phyloP scores from a whole-genome alignment of 1,140 invertebrate genomes.

The Drosophila parvula region DNA sequence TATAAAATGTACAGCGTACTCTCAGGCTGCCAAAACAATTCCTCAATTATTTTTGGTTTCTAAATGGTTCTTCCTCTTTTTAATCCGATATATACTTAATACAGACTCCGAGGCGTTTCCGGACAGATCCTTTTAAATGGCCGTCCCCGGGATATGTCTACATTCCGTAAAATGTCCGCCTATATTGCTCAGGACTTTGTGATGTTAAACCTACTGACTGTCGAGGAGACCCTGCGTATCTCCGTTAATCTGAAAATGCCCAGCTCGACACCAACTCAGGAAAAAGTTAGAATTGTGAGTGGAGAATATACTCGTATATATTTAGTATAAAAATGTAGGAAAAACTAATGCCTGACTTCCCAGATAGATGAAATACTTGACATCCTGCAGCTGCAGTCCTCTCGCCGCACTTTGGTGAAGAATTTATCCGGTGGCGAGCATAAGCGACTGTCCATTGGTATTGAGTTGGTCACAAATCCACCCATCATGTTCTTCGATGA shows the following conservation, averaged over 20 bases:
- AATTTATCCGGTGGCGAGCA: slow-evolving; percentile 92
- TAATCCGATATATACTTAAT: not conserved
- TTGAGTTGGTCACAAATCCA: slow-evolving; percentile 93
- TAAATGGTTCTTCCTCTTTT: no score
- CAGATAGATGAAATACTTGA: slow-evolving; percentile 87
- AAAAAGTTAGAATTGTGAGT: slow-evolving; percentile 68
- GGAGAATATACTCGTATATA: no score
- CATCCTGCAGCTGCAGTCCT: slow-evolving; percentile 86
- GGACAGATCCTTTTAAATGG: slow-evolving; percentile 91
- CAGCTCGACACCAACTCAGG: slow-evolving; percentile 25
- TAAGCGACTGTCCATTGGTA: slow-evolving; percentile 93
- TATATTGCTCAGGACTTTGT: slow-evolving; percentile 90
- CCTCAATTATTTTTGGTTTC: not conserved
- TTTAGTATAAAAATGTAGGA: not conserved
- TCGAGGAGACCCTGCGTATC: slow-evolving; percentile 87
- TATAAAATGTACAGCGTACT: not conserved
- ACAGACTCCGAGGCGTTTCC: slow-evolving; percentile 83
- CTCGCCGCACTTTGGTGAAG: slow-evolving; percentile 87
- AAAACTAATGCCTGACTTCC: not conserved
- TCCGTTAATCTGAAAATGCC: slow-evolving; percentile 87
- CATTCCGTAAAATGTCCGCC: slow-evolving; percentile 87
- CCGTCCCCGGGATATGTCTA: slow-evolving; percentile 88
- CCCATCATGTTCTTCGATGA: slow-evolving; percentile 89
- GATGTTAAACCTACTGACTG: slow-evolving; percentile 87
- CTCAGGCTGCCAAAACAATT: not conserved